phyloP scores from a whole-genome alignment of 2,113 vertebrate genomes.

The Tachycineta bicolor region DNA sequence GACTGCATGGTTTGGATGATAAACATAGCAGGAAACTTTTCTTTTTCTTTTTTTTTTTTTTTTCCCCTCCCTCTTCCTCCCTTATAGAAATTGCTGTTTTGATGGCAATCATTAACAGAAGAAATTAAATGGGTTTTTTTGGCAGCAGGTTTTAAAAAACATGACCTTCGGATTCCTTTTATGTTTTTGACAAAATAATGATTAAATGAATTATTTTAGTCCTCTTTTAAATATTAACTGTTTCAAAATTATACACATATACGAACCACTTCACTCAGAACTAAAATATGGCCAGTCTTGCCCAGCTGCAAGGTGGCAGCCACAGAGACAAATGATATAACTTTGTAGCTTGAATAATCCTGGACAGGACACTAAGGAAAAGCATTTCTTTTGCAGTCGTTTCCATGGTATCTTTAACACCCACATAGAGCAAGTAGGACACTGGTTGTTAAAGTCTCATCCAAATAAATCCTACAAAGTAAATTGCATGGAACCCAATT shows the following conservation, averaged over 20 bases:
- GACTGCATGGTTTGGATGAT: background rate
- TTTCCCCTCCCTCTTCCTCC: background rate
- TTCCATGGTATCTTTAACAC: conserved; percentile 47
- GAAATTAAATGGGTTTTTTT: background rate
- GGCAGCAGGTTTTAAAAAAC: background rate
- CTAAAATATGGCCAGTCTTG: background rate
- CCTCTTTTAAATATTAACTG: background rate
- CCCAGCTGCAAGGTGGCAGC: conserved; percentile 1
- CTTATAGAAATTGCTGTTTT: background rate
- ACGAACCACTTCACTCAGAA: background rate
- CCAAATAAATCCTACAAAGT: conserved; percentile 62
- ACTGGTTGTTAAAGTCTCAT: conserved; percentile 43
- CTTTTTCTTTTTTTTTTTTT: background rate
- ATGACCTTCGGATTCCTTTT: background rate
- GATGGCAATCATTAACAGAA: background rate
- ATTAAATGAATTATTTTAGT: background rate
- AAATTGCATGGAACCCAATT: conserved; percentile 57
- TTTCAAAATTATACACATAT: background rate
- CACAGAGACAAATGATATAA: background rate
- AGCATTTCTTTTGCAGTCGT: conserved; percentile 29
- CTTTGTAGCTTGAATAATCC: conserved; percentile 22
- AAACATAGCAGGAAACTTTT: background rate
- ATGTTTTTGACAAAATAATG: background rate
- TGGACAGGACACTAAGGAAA: conserved; percentile 42
- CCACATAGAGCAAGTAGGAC: conserved; percentile 39